These are phyloP conservation scores for Campoletis sonorensis DNA, from an alignment of 1,140 invertebrate species.

Conservation along the genomic window DNA sequence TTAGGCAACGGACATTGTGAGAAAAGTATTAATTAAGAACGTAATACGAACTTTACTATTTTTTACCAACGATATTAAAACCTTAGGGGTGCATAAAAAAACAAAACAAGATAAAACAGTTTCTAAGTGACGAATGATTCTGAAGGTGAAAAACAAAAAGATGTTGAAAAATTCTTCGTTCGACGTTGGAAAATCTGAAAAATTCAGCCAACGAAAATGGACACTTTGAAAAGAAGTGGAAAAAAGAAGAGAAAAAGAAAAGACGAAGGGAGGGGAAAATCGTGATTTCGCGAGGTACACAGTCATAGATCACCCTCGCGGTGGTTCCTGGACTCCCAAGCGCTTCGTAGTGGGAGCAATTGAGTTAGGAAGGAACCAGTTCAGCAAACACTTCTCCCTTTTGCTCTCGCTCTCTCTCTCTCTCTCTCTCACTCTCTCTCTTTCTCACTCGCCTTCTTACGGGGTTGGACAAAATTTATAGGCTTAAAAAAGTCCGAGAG, in stretches of 20 bases:
- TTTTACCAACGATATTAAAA: background rate
- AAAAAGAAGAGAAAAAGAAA: background rate
- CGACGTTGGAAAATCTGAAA: background rate
- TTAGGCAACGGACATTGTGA: background rate
- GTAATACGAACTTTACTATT: background rate
- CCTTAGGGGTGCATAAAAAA: background rate
- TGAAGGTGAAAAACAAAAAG: background rate
- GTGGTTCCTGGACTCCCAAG: slow-evolving; percentile 30
- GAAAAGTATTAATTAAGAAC: slow-evolving; percentile 51
- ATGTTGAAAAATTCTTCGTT: background rate
- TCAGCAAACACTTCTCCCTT: slow-evolving; percentile 75
- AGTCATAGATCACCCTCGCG: slow-evolving; percentile 71
- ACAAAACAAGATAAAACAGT: background rate
- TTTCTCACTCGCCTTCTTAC: slow-evolving; percentile 41
- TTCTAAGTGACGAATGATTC: background rate
- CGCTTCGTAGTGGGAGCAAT: slow-evolving; percentile 65
- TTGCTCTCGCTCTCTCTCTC: slow-evolving; percentile 54
- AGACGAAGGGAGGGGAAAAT: background rate
- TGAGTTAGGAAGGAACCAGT: slow-evolving; percentile 77
- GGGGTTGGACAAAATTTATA: slow-evolving; percentile 69
- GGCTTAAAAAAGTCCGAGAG: slow-evolving; percentile 74
- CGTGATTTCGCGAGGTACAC: slow-evolving; percentile 69
- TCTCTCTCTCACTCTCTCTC: slow-evolving; percentile 47
- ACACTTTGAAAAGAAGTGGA: background rate
- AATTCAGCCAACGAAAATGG: background rate